A percentile compares a stretch with the other conserved stretches of the same genome.
Evolutionary conservation across 2,113 vertebrate genomes (phyloP).

Genomic region (Gambusia affinis): DNA sequence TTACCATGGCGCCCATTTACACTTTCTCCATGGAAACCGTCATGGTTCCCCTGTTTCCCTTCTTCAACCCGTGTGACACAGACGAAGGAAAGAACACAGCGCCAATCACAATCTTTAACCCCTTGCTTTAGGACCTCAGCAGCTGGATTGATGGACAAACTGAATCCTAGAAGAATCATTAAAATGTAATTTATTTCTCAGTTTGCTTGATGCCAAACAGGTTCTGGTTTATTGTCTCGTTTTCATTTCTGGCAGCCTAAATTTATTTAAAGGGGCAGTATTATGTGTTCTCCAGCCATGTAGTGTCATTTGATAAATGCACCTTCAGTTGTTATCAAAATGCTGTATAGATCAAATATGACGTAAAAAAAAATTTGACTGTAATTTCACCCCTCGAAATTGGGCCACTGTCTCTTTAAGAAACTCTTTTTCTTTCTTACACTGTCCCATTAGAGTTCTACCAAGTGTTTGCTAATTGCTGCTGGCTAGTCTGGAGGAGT

Average conservation of each 20-base stretch:
- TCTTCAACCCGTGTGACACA: slow-evolving; percentile 69
- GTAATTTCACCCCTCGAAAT: too few species aligned
- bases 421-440: too few species aligned
- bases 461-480: too few species aligned
- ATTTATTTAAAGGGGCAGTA: too few species aligned
- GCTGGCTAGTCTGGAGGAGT: too few species aligned
- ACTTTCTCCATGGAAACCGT: slow-evolving; percentile 71
- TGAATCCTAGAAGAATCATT: background rate
- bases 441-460: too few species aligned
- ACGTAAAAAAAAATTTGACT: too few species aligned
- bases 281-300: too few species aligned
- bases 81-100: slow-evolving; percentile 70
- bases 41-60: slow-evolving; percentile 70
- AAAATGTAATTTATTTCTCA: background rate
- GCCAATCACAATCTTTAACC: slow-evolving; percentile 69
- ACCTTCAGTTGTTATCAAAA: too few species aligned
- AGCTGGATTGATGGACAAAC: background rate
- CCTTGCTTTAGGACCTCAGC: slow-evolving; percentile 54
- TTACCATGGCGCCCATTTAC: slow-evolving; percentile 76
- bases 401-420: too few species aligned
- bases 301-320: too few species aligned
- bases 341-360: too few species aligned
- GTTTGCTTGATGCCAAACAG: background rate
- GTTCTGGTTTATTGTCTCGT: background rate
- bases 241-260: background rate